Conservation (phyloP, 2,797 vertebrate species). For the Thunnus albacares region DNA sequence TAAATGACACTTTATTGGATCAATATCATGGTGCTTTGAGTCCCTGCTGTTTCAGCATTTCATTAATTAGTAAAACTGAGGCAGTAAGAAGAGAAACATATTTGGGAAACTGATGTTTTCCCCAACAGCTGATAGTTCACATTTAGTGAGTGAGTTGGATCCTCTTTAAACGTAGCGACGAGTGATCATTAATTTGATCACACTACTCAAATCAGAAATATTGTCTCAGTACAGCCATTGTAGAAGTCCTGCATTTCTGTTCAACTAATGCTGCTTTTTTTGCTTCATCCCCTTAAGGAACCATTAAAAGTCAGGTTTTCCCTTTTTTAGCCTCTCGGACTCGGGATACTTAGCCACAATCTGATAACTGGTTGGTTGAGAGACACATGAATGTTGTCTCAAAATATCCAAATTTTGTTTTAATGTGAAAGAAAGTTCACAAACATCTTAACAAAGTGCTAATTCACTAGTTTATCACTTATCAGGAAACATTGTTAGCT, state of each 20-base stretch:
- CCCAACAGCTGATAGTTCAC: neutral
- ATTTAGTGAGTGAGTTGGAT: conserved; percentile 2
- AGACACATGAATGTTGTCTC: neutral
- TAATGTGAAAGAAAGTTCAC: neutral
- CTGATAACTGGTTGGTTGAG: neutral
- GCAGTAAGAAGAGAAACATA: neutral
- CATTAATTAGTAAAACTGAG: conserved; percentile 38
- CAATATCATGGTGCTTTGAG: conserved; percentile 63
- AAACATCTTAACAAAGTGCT: neutral
- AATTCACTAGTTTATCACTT: neutral
- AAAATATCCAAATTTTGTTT: neutral
- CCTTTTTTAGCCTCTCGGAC: neutral
- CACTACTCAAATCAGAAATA: conserved; percentile 11
- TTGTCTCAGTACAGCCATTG: conserved; percentile 51
- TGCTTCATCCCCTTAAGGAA: neutral
- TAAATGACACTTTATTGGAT: conserved; percentile 74
- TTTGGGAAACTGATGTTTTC: neutral
- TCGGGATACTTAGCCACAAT: neutral
- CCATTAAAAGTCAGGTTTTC: neutral
- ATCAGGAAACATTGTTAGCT: neutral
- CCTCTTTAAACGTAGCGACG: conserved; percentile 1
- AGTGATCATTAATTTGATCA: conserved; percentile 11
- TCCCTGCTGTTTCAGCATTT: conserved; percentile 52
- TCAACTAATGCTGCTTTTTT: no score
- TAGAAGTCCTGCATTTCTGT: conserved; percentile 45